These are phyloP conservation scores for Bubo bubo DNA, from an alignment of 2,113 vertebrate genomes.

Conservation along the genomic window DNA sequence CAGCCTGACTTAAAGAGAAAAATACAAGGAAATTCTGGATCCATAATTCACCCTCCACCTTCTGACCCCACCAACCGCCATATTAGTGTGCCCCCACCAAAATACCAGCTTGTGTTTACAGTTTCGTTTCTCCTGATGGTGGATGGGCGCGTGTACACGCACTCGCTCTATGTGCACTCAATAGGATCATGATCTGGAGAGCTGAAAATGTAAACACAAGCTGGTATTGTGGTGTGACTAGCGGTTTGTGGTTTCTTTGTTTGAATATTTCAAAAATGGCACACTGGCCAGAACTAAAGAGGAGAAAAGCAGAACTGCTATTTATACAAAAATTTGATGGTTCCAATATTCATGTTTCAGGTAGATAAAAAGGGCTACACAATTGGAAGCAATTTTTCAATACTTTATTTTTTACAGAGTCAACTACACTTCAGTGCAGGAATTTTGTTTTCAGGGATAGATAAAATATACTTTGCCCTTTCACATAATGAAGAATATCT, in stretches of 20 bases:
- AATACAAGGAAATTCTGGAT: slow-evolving; percentile 81
- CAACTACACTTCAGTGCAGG: slow-evolving; percentile 39
- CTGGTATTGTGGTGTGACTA: slow-evolving; percentile 84
- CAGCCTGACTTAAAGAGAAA: slow-evolving; percentile 79
- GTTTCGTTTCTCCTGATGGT: slow-evolving; percentile 77
- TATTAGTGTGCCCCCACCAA: slow-evolving; percentile 83
- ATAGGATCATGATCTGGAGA: slow-evolving; percentile 84
- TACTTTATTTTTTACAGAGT: slow-evolving; percentile 16
- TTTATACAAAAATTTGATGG: slow-evolving; percentile 5
- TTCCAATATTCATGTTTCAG: slow-evolving; percentile 47
- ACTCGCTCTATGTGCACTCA: slow-evolving; percentile 83
- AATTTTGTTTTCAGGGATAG: slow-evolving; percentile 55
- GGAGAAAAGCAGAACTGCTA: slow-evolving; percentile 69
- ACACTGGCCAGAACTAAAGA: slow-evolving; percentile 81
- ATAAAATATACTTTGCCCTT: slow-evolving; percentile 32
- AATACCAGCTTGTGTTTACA: slow-evolving; percentile 88
- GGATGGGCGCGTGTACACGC: slow-evolving; percentile 79
- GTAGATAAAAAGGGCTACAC: slow-evolving; percentile 8
- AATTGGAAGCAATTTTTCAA: background rate
- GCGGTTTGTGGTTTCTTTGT: slow-evolving; percentile 83
- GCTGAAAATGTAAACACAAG: slow-evolving; percentile 86
- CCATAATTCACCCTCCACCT: slow-evolving; percentile 80
- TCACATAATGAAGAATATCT: background rate
- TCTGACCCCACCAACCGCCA: slow-evolving; percentile 79
- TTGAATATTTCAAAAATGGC: slow-evolving; percentile 82